phyloP scores from a whole-genome alignment of 2,113 vertebrate genomes.

The Sapajus apella region DNA sequence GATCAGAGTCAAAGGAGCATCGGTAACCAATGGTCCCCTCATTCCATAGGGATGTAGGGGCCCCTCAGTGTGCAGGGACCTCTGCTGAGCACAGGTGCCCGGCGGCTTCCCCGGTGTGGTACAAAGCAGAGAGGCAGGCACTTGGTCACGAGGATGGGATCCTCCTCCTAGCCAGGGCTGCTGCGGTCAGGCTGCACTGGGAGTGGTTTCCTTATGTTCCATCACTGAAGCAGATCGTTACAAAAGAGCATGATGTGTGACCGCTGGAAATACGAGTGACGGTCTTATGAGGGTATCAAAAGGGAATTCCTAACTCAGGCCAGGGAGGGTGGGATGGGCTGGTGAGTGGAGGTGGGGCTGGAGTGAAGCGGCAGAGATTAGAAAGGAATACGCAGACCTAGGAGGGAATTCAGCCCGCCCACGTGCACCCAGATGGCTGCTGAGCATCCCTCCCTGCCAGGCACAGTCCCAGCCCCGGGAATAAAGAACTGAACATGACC shows the following conservation, averaged over 20 bases:
- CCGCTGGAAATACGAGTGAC: rapidly evolving
- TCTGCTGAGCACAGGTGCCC: background rate
- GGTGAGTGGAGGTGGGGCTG: background rate
- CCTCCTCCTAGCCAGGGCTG: background rate
- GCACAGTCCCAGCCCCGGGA: background rate
- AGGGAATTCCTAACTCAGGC: background rate
- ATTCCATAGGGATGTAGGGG: rapidly evolving
- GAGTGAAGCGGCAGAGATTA: rapidly evolving
- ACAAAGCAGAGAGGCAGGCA: background rate
- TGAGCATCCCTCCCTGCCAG: rapidly evolving
- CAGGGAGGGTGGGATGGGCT: background rate
- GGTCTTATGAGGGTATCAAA: background rate
- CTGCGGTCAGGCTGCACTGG: background rate
- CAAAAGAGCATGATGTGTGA: rapidly evolving
- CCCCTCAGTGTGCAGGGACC: background rate
- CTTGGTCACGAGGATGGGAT: rapidly evolving
- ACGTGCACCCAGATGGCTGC: rapidly evolving
- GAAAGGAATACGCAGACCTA: too few relatives aligned
- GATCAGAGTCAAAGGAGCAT: rapidly evolving
- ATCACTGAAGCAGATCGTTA: rapidly evolving
- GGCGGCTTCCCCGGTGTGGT: background rate
- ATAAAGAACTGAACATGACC: background rate
- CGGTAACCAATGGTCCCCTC: rapidly evolving
- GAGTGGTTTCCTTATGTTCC: background rate
- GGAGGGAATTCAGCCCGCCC: background rate